Percentiles rank a stretch among this genome's conserved stretches.
phyloP scores from a whole-genome alignment of 2,797 vertebrate species.

The Periparus ater region DNA sequence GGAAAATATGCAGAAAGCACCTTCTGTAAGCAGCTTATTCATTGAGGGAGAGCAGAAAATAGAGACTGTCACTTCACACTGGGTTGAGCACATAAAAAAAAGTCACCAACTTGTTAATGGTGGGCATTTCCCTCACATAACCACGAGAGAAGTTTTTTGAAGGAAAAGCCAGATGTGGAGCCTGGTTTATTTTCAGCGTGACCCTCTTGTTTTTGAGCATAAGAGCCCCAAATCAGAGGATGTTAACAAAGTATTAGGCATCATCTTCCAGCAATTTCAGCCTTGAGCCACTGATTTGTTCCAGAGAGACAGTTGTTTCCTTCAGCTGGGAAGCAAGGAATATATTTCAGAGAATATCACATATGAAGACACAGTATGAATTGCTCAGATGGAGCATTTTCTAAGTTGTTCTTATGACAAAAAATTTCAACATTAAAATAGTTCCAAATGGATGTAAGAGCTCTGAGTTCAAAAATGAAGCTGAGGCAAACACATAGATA shows the following conservation, averaged over 20 bases:
- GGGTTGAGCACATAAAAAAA: not conserved
- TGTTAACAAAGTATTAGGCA: not conserved
- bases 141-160: not conserved
- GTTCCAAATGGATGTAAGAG: not conserved
- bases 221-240: not conserved
- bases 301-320: not conserved
- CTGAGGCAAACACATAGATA: not conserved
- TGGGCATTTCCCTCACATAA: not conserved
- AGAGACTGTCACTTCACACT: not conserved
- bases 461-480: not conserved
- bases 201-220: not conserved
- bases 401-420: not conserved
- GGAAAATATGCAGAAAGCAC: not conserved
- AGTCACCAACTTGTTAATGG: not conserved
- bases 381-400: not conserved
- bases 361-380: not conserved
- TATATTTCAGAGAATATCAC: not conserved
- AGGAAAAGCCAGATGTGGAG: not conserved
- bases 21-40: not conserved
- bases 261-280: not conserved
- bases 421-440: not conserved
- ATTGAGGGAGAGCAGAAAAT: not conserved
- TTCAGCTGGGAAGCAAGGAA: not conserved
- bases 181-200: not conserved
- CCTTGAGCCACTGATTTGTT: not conserved